Conservation (phyloP, 2,113 vertebrate genomes). For the Hepsetus odoe region DNA sequence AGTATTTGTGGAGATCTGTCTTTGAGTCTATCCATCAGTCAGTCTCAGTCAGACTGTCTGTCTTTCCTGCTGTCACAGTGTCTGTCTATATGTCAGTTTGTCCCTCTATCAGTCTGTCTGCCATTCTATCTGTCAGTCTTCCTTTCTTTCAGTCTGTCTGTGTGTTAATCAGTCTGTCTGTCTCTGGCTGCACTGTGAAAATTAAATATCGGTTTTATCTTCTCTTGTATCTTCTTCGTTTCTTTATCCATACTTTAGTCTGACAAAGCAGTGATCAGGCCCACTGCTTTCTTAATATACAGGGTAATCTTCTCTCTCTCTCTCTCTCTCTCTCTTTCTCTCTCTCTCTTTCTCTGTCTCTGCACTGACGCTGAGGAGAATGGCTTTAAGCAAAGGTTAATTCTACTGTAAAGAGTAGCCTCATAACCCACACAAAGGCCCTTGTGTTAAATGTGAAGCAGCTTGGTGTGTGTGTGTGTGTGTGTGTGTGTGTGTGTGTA, state of each 20-base stretch:
- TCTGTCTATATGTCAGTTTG: constrained; percentile 17
- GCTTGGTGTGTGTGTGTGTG: constrained; percentile 24
- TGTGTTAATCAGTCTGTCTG: not conserved
- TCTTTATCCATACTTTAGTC: too few species aligned
- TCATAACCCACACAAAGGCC: constrained; percentile 5
- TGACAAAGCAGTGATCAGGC: too few species aligned
- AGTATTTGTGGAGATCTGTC: constrained; percentile 4
- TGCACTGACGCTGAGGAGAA: not conserved
- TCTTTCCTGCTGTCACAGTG: not conserved
- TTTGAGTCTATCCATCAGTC: not conserved
- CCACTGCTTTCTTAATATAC: too few species aligned
- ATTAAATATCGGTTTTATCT: too few species aligned
- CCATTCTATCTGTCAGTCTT: not conserved
- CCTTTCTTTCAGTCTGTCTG: not conserved
- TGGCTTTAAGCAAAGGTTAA: not conserved
- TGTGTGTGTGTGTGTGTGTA: constrained; percentile 37
- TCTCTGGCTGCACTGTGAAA: too few species aligned
- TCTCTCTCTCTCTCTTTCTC: too few species aligned
- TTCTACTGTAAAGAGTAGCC: constrained; percentile 12
- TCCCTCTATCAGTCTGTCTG: not conserved
- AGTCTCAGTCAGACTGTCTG: not conserved
- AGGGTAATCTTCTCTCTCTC: too few species aligned
- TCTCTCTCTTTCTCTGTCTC: not conserved
- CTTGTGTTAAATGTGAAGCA: constrained; percentile 19
- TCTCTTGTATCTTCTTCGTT: too few species aligned